Conservation (phyloP, 2,888 invertebrate genomes). For the Scaptomyza cyrtandrae region DNA sequence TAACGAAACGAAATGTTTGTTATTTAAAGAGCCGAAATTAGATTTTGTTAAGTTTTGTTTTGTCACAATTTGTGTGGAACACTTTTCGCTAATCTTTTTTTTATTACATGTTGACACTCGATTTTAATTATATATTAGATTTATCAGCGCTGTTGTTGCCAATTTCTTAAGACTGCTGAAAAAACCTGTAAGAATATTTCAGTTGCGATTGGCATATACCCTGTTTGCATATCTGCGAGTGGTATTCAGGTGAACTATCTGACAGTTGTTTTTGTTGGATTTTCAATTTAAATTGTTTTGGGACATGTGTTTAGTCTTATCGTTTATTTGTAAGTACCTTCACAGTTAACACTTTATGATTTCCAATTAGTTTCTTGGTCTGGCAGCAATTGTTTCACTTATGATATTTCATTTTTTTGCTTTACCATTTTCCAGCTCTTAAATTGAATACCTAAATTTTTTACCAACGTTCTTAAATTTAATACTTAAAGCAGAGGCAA, state of each 20-base stretch:
- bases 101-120: slow-evolving; percentile 6
- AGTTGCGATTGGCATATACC: background rate
- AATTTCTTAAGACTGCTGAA: background rate
- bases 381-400: background rate
- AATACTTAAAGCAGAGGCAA: too few species aligned
- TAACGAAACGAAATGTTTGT: slow-evolving; percentile 1
- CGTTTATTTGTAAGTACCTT: background rate
- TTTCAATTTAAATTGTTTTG: background rate
- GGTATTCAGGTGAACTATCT: background rate
- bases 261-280: background rate
- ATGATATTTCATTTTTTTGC: background rate
- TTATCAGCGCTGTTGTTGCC: slow-evolving; percentile 2
- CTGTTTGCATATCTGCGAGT: background rate
- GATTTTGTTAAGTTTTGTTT: background rate
- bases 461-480: background rate
- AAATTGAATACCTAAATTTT: background rate
- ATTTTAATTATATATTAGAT: slow-evolving; percentile 22
- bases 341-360: background rate
- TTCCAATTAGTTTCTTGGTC: background rate
- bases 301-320: background rate
- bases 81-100: slow-evolving; percentile 16
- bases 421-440: too few species aligned
- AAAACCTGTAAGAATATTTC: background rate
- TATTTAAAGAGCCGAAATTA: background rate
- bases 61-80: background rate